phyloP scores from a whole-genome alignment of 1,140 invertebrate genomes.

The Diachasmimorpha longicaudata region DNA sequence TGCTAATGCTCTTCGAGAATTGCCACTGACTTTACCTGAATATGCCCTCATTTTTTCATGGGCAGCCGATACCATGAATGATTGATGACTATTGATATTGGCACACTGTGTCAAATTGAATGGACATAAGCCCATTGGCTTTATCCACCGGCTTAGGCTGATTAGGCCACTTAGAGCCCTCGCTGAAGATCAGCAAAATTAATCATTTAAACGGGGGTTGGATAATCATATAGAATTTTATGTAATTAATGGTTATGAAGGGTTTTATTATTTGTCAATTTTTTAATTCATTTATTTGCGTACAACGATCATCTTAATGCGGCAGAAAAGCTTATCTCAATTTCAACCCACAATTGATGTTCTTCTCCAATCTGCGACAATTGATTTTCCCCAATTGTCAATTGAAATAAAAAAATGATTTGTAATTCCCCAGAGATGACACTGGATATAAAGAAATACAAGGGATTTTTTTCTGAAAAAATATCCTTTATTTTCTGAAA shows the following conservation, averaged over 20 bases:
- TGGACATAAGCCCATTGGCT: neutral
- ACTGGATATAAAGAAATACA: neutral
- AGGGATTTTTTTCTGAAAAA: conserved; percentile 1
- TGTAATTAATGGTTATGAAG: neutral
- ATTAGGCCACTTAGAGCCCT: neutral
- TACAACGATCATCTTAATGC: too few relatives aligned
- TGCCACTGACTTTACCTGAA: too few relatives aligned
- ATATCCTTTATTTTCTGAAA: conserved; percentile 41
- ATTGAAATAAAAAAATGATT: too few relatives aligned
- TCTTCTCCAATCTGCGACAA: neutral
- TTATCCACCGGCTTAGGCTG: neutral
- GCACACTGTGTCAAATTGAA: neutral
- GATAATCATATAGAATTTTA: neutral
- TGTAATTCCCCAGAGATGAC: too few relatives aligned
- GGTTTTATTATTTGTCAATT: neutral
- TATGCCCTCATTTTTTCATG: neutral
- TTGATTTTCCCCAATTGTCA: too few relatives aligned
- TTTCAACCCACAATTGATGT: too few relatives aligned
- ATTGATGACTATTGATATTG: neutral
- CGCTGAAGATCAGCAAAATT: neutral
- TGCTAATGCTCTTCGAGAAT: too few relatives aligned
- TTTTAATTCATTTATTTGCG: too few relatives aligned
- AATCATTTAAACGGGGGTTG: neutral
- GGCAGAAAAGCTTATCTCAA: too few relatives aligned
- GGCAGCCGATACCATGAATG: neutral